These are phyloP conservation scores for Myrmecobius fasciatus DNA, from an alignment of 2,113 vertebrate species.

Conservation along the genomic window DNA sequence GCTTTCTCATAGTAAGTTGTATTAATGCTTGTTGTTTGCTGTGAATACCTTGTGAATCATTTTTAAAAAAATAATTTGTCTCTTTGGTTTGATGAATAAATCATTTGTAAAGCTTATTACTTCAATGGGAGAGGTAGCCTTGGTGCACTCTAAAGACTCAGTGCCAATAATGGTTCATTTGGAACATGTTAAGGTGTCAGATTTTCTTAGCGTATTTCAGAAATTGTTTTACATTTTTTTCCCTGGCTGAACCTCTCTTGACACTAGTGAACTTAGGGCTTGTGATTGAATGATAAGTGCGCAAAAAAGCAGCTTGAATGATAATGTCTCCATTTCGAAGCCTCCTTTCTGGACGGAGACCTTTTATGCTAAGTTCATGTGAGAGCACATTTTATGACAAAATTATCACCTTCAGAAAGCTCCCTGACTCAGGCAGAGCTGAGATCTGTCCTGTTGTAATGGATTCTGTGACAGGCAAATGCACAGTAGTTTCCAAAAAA, in stretches of 20 bases:
- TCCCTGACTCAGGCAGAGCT: slow-evolving; percentile 65
- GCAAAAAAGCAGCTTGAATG: slow-evolving; percentile 63
- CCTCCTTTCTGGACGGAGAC: slow-evolving; percentile 72
- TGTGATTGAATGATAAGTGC: slow-evolving; percentile 75
- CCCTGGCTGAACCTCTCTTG: slow-evolving; percentile 70
- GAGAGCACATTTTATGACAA: slow-evolving; percentile 75
- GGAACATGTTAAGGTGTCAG: slow-evolving; percentile 68
- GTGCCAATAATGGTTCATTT: slow-evolving; percentile 62
- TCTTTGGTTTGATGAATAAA: slow-evolving; percentile 58
- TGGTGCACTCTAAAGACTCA: slow-evolving; percentile 46
- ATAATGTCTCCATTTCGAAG: slow-evolving; percentile 70
- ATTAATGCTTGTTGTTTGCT: slow-evolving; percentile 50
- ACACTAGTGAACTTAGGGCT: slow-evolving; percentile 69
- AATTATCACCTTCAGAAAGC: slow-evolving; percentile 70
- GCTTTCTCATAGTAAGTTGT: not conserved
- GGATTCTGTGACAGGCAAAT: slow-evolving; percentile 74
- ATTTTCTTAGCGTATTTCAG: slow-evolving; percentile 72
- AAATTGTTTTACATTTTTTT: slow-evolving; percentile 73
- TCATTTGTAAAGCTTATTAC: slow-evolving; percentile 53
- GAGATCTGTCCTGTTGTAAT: slow-evolving; percentile 71
- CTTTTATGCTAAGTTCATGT: slow-evolving; percentile 78
- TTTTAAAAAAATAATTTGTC: slow-evolving; percentile 13
- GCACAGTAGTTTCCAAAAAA: slow-evolving; percentile 69
- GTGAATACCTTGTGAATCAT: slow-evolving; percentile 16
- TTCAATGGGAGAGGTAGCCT: slow-evolving; percentile 52